Base-by-base conservation (phyloP, 2,888 invertebrate genomes). In the Alsophila aescularia region DNA sequence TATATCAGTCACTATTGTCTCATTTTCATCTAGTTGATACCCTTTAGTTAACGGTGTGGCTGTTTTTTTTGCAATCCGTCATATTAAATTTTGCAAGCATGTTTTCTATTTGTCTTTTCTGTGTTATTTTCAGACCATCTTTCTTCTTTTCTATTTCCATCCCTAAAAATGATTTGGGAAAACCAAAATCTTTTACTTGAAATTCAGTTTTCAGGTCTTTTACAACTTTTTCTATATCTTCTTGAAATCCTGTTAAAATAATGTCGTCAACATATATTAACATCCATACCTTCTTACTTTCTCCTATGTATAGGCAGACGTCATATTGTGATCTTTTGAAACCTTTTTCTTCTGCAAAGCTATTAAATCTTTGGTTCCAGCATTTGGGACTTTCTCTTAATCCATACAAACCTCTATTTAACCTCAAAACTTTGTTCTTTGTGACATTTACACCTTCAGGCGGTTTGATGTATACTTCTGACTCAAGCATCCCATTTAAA, bases 341-440 rank as follows among this genome's bases (percentile, higher is more conserved):
- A 2, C 40, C 40, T 40, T 1, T 27, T 40, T 27, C n/a, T n/a
- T n/a, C n/a, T n/a, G n/a, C n/a, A n/a, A n/a, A n/a, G n/a, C n/a
- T n/a, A n/a, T n/a, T n/a, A 27, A 45, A 36, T 35, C 41, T 21
- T 36, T 35, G 24, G 24, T 45, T 45, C 45, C 45, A 48, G 2
- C n/a, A 10, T 15, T 21, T 37, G 2, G 39, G 37, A 13, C 39
- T 36, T 36, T 45, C 45, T 24, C 15, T 56, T 58, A 54, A 40
- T 40, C 48, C 34, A 61, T 52, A 61, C 47, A 55, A 57, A 14
- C 39, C 18, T 13, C 34, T 32, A 2, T 44, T 44, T 34, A 34
- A 18, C 21, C 35, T 44, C 13, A 44, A 34, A 9, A n/a, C n/a
- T n/a, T n/a, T n/a, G n/a, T n/a, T n/a, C n/a, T n/a, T n/a, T n/a